Base-by-base conservation (phyloP, 92 coral and sea anemone genomes). In the Zoanthus solanderi region DNA sequence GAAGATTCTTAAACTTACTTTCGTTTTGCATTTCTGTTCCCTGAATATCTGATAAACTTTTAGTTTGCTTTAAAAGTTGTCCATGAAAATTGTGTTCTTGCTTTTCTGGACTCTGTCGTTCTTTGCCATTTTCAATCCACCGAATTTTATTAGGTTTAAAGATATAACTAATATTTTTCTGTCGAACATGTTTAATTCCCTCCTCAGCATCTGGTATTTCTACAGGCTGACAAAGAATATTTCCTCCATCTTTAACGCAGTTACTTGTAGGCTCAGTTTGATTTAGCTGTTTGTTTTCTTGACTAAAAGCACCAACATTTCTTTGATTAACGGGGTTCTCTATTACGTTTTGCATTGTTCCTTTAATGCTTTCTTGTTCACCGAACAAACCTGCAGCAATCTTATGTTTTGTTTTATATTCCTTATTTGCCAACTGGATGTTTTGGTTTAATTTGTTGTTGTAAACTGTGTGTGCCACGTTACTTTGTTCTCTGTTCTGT, bases 231-330 rank as follows among this genome's bases (percentile, higher is more conserved):
- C 63, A 32, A 54, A 17, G 42, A 11, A 67, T 17, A 45, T 66
- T 79, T 63, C 23, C 45, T n/a, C 31, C 7, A n/a, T 79, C 42
- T 63, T 17, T 23, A 47, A 66, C 15, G 44, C 47, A 56, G 37
- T 66, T 81, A 32, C 46, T 66, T 67, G 45, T 73, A 9, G 28
- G 56, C 3, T 79, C 17, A n/a, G 47, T 42, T 11, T 63, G 75
- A 60, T 42, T 69, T 16, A 42, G 32, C 13, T 80, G 84, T 29
- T 13, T 58, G 34, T 66, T 81, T 68, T 47, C 75, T 7, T 66
- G 61, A 28, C 47, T 66, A 2, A 50, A 12, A 37, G 7, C 23
- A 14, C 29, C 28, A 23, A 9, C 13, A 13, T 4, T 18, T 46
- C 9, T 81, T 42, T 30, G 54, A 57, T 10, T 81, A 7, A 13